phyloP scores from a whole-genome alignment of 2,797 vertebrate species.

The Zenarchopterus dispar region DNA sequence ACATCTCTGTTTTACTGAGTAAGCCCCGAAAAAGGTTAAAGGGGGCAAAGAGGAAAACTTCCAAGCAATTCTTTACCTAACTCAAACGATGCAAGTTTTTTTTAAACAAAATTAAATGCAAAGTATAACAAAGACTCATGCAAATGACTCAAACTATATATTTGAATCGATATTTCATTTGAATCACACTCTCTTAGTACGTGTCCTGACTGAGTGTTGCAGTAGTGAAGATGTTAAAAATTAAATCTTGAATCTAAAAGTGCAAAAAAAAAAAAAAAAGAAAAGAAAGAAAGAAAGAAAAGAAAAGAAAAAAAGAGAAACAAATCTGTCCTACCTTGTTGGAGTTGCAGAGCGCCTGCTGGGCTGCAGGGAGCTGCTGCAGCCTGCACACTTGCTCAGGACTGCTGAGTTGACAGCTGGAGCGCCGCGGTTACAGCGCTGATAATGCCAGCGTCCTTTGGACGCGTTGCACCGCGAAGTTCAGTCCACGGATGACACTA shows the following conservation, averaged over 20 bases:
- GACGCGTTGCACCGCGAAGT: neutral
- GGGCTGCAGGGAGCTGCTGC: slow-evolving; percentile 27
- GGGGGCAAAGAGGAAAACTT: neutral
- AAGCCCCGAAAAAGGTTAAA: neutral
- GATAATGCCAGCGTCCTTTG: neutral
- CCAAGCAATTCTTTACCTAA: neutral
- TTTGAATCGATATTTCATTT: too few relatives aligned
- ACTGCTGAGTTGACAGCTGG: slow-evolving; percentile 9
- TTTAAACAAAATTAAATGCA: too few relatives aligned
- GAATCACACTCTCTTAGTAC: too few relatives aligned
- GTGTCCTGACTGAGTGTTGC: too few relatives aligned
- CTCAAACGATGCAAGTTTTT: too few relatives aligned
- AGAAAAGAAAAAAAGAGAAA: too few relatives aligned
- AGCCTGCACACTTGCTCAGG: slow-evolving; percentile 17
- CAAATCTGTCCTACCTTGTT: slow-evolving; percentile 40
- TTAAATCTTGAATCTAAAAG: neutral
- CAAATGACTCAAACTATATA: too few relatives aligned
- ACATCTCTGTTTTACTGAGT: slow-evolving; percentile 7
- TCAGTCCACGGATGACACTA: neutral
- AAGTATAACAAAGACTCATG: too few relatives aligned
- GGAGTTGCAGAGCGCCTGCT: slow-evolving; percentile 9
- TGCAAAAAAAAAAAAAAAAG: too few relatives aligned
- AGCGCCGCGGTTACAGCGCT: neutral
- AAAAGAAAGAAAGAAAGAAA: too few relatives aligned
- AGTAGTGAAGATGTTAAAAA: too few relatives aligned